phyloP scores from a whole-genome alignment of 1,140 invertebrate species.

The Diplogasteroides magnus region DNA sequence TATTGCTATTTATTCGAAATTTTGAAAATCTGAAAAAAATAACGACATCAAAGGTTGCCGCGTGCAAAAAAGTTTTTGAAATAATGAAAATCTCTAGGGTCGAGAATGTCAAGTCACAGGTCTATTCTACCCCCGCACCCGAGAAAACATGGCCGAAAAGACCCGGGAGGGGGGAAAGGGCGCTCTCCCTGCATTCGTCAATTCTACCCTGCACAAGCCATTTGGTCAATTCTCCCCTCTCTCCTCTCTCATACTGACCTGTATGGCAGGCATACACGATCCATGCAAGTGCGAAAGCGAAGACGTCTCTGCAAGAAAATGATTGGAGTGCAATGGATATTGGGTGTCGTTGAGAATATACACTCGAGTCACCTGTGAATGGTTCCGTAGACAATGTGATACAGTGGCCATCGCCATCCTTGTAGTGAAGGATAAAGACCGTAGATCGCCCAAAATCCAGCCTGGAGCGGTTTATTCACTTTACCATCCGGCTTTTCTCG shows the following conservation, averaged over 20 bases:
- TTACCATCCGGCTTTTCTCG: too few relatives aligned
- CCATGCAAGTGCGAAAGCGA: conserved; percentile 47
- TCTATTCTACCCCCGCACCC: too few relatives aligned
- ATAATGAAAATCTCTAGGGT: too few relatives aligned
- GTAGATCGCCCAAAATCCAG: conserved; percentile 31
- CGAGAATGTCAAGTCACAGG: too few relatives aligned
- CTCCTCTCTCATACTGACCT: conserved; percentile 21
- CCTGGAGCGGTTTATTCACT: conserved; percentile 7
- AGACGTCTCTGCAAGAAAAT: conserved; percentile 39
- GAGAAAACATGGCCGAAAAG: too few relatives aligned
- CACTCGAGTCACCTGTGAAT: too few relatives aligned
- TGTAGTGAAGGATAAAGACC: conserved; percentile 52
- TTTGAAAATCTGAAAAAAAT: too few relatives aligned
- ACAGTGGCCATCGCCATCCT: conserved; percentile 48
- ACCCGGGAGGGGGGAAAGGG: conserved; percentile 21
- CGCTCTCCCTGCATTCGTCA: conserved; percentile 46
- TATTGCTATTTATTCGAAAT: too few relatives aligned
- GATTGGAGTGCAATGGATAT: neutral
- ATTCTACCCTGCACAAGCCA: conserved; percentile 26
- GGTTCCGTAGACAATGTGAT: conserved; percentile 49
- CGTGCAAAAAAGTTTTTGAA: too few relatives aligned
- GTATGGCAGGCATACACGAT: conserved; percentile 55
- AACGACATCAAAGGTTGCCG: too few relatives aligned
- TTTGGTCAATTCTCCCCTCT: neutral
- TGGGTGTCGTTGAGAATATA: neutral